phyloP scores from a whole-genome alignment of 2,888 invertebrate species.

The Seira ritae region DNA sequence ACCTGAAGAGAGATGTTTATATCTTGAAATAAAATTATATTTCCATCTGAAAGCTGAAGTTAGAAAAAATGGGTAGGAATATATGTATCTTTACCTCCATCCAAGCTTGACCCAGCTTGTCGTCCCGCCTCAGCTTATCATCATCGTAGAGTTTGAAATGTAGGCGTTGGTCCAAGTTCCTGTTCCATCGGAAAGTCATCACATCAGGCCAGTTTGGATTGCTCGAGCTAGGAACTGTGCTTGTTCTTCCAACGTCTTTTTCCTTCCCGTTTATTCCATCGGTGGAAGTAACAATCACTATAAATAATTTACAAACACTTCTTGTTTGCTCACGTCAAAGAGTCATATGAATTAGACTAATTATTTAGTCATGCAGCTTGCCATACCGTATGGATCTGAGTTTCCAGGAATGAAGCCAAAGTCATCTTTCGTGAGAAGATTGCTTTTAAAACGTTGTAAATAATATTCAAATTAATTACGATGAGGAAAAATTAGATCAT shows the following conservation, averaged over 20 bases:
- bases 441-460: constrained; percentile 31
- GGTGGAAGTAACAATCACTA: constrained; percentile 27
- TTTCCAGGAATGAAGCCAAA: constrained; percentile 60
- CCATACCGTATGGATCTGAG: constrained; percentile 60
- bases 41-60: not conserved
- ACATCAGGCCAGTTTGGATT: constrained; percentile 42
- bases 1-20: constrained; percentile 23
- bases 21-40: no score
- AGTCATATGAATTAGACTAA: not conserved
- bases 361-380: not conserved
- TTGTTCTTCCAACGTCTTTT: constrained; percentile 25
- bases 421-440: constrained; percentile 57
- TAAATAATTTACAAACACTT: not conserved
- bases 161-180: constrained; percentile 37
- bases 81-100: constrained; percentile 1
- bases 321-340: no score
- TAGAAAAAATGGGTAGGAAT: not conserved
- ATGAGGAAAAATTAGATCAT: no score
- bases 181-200: constrained; percentile 35
- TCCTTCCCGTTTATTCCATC: constrained; percentile 40
- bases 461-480: no score
- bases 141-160: constrained; percentile 54
- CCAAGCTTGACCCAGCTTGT: constrained; percentile 35
- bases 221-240: constrained; percentile 32
- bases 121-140: constrained; percentile 44